phyloP scores from a whole-genome alignment of 92 coral and sea anemone species.

The Micromussa lordhowensis region DNA sequence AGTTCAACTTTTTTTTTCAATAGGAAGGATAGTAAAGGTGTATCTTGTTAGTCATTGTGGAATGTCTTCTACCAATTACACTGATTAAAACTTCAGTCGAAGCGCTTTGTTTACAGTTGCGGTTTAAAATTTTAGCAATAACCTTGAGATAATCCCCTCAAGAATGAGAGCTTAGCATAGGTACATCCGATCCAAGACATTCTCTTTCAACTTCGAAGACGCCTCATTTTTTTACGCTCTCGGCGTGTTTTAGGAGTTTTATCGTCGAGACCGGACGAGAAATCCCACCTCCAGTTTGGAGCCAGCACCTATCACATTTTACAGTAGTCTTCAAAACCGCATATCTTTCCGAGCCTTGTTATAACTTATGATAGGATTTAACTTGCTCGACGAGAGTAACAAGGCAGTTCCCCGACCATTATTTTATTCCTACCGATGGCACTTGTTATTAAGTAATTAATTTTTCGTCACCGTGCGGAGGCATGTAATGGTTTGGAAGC shows the following conservation, averaged over 20 bases:
- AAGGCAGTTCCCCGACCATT: not conserved
- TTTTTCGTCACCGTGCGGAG: constrained; percentile 11
- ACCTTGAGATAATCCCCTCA: not conserved
- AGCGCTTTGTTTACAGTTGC: not conserved
- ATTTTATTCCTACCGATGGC: not conserved
- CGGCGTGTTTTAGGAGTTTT: not conserved
- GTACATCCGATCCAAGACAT: constrained; percentile 1
- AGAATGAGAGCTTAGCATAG: constrained; percentile 5
- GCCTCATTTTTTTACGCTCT: not conserved
- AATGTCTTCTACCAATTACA: not conserved
- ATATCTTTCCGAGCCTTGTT: not conserved
- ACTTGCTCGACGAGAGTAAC: not conserved
- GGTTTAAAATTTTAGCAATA: not conserved
- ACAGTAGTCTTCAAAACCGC: not conserved
- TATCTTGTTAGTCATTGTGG: not conserved
- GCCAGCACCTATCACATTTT: not conserved
- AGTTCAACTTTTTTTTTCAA: not conserved
- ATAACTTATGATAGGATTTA: not conserved
- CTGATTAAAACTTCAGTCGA: not conserved
- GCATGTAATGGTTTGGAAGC: not conserved
- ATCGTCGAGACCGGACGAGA: not conserved
- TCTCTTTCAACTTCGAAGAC: not conserved
- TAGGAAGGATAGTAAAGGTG: not conserved
- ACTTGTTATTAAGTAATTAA: not conserved
- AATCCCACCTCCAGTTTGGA: not conserved